Base-by-base conservation (phyloP, 2,888 invertebrate genomes). In the Xestia rhomboidea region DNA sequence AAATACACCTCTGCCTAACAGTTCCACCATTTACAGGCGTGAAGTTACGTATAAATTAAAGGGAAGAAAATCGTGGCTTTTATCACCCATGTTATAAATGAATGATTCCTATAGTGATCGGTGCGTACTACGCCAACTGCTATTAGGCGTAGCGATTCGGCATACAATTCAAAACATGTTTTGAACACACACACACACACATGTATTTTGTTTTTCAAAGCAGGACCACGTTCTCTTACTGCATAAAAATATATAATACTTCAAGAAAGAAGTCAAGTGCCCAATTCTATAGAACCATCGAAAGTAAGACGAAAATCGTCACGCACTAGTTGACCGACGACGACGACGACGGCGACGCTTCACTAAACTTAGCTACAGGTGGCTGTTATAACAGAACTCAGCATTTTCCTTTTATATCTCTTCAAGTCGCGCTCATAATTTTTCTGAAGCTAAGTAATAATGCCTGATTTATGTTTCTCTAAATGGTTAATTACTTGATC, bases 291-390 rank as follows among this genome's bases (percentile, higher is more conserved):
- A 63, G 66, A 75, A 68, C 57, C 46, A 68, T 70, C 68, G 81
- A 85, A 87, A 87, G 87, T 85, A 86, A 78, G 68, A 54, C 79
- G 70, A 76, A 66, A 49, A 68, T 13, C 49, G 77, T 80, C 76
- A 54, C 77, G 80, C 81, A 80, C 85, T 80, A 76, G 57, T 85
- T 85, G 44, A 4, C 21, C 13, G 41, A 6, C 30, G 30, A 8
- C 51, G 4, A 8, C 30, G 30, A 1, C 30, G 24, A 4, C n/a
- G 46, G 69, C 70, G 49, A n/a, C 76, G 74, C 72, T 77, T 79
- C 83, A 77, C 51, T 77, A 30, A 54, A 27, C 64, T 27, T 21
- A 13, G 38, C 66, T 34, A 62, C 74, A 46, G 24, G 13, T 34
- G 57, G 10, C n/a, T 46, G 24, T 30, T 68, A 34, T 11, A n/a